phyloP scores from a whole-genome alignment of 2,888 invertebrate species.

The Xanthia togata region DNA sequence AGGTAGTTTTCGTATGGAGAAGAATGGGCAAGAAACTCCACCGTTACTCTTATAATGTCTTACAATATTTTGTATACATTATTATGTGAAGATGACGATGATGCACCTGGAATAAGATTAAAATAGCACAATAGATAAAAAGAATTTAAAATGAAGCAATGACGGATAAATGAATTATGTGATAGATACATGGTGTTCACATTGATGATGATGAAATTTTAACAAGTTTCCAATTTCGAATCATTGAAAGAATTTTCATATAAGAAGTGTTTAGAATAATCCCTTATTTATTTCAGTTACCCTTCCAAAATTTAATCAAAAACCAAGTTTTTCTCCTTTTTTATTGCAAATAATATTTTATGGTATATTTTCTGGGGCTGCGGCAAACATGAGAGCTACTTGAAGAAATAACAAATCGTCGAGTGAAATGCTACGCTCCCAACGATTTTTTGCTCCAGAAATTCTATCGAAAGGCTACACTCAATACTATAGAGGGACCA shows the following conservation, averaged over 20 bases:
- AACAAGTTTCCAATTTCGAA: neutral
- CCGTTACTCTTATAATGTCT: no score
- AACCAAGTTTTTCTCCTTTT: conserved; percentile 22
- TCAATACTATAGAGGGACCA: conserved; percentile 11
- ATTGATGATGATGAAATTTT: no score
- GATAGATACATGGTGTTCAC: no score
- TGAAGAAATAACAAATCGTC: conserved; percentile 47
- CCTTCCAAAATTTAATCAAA: conserved; percentile 12
- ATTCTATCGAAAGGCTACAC: conserved; percentile 8
- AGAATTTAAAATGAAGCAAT: no score
- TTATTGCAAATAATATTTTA: conserved; percentile 48
- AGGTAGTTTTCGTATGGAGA: no score
- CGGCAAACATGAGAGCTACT: conserved; percentile 49
- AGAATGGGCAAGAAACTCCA: no score
- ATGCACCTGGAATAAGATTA: no score
- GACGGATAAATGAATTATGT: no score
- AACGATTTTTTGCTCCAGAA: conserved; percentile 44
- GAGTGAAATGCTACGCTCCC: conserved; percentile 24
- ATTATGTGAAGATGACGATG: no score
- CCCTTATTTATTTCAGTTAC: conserved; percentile 36
- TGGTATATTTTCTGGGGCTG: conserved; percentile 24
- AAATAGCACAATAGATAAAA: no score
- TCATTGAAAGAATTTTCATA: conserved; percentile 8
- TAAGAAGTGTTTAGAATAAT: conserved; percentile 43
- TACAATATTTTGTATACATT: no score